Evolutionary conservation across 2,113 vertebrate species (phyloP).

Genomic region (Hyperopisus bebe): DNA sequence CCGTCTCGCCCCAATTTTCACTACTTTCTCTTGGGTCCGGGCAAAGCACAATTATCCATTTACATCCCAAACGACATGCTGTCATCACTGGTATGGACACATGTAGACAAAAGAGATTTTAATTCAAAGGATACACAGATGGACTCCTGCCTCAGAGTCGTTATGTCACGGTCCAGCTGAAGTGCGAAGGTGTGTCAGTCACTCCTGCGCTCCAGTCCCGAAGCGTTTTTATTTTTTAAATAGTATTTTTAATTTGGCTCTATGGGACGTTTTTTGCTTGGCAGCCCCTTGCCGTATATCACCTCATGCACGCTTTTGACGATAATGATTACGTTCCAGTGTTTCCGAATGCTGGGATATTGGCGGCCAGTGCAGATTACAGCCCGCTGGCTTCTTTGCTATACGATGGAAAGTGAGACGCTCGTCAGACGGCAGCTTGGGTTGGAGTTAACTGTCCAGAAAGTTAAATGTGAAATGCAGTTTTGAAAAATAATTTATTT

Average conservation of each 20-base stretch:
- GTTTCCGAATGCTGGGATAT: conserved; percentile 7
- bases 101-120: not conserved
- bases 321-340: conserved; percentile 25
- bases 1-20: not conserved
- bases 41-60: not conserved
- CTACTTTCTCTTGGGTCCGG: not conserved
- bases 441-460: not conserved
- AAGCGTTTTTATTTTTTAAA: not conserved
- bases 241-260: not conserved
- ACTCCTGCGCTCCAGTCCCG: not conserved
- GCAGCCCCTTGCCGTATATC: conserved; percentile 33
- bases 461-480: not conserved
- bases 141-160: not conserved
- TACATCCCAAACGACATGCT: not conserved
- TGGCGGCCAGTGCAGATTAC: conserved; percentile 3
- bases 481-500: not conserved
- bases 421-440: not conserved
- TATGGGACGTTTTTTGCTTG: not conserved
- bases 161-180: not conserved
- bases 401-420: not conserved
- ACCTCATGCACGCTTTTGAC: conserved; percentile 25
- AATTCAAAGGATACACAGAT: not conserved
- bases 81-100: not conserved
- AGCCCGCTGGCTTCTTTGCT: not conserved
- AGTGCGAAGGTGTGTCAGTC: not conserved